Evolutionary conservation across 2,797 vertebrate genomes (phyloP).

Genomic region (Gallinago stenura): DNA sequence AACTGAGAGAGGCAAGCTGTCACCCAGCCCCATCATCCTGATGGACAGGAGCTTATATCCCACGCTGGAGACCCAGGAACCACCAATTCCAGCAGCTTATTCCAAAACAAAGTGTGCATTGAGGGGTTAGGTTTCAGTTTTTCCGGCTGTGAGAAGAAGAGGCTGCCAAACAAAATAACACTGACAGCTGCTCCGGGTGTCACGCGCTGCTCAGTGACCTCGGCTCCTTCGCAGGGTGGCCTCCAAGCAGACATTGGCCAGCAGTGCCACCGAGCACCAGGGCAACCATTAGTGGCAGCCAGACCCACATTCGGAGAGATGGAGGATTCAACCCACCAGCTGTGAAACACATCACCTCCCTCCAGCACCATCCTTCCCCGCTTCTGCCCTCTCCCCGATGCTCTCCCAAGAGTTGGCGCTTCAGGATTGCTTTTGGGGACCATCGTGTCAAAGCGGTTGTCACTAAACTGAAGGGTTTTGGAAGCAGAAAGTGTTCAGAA

Average conservation of each 20-base stretch:
- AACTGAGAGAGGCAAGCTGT: slow-evolving; percentile 7
- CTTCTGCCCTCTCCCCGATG: not conserved
- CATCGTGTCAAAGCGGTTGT: not conserved
- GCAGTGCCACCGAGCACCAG: not conserved
- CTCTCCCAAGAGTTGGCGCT: not conserved
- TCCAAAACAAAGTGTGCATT: slow-evolving; percentile 52
- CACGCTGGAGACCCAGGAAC: not conserved
- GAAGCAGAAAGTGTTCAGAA: not conserved
- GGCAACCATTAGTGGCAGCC: not conserved
- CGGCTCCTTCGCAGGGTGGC: not conserved
- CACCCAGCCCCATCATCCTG: slow-evolving; percentile 44
- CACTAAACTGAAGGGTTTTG: not conserved
- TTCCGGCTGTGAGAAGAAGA: slow-evolving; percentile 34
- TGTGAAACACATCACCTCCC: not conserved
- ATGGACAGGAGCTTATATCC: slow-evolving; percentile 52
- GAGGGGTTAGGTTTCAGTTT: slow-evolving; percentile 50
- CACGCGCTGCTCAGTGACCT: not conserved
- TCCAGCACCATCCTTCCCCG: not conserved
- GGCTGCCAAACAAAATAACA: slow-evolving; percentile 67
- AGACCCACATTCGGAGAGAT: not conserved
- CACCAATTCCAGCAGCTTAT: slow-evolving; percentile 38
- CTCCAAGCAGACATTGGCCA: not conserved
- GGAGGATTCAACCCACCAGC: not conserved
- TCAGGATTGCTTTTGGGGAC: not conserved
- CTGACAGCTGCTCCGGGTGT: slow-evolving; percentile 51